Base-by-base conservation (phyloP, 92 coral and sea anemone species). In the Ricordea florida region DNA sequence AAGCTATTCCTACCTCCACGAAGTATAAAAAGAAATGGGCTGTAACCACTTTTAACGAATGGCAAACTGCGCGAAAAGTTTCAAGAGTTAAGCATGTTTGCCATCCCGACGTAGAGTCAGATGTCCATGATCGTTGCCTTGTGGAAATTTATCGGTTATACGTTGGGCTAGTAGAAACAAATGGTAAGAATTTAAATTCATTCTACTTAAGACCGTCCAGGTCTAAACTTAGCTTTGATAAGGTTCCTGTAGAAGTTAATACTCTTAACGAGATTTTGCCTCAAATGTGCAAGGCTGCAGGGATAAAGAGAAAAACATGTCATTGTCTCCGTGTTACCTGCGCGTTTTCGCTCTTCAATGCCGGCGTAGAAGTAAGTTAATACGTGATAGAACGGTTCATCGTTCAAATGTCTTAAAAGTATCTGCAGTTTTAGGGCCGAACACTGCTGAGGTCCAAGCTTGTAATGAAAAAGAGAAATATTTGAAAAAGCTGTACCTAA, bases 161-260 rank as follows among this genome's bases (percentile, higher is more conserved):
- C 31, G 24, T 62, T 32, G 73, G 65, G 23, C 62, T 62, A 6
- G 31, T 62, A 15, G 40, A 61, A 26, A 36, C 57, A 22, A 16
- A 21, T 23, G 50, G 27, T 33, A 76, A 61, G 48, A 33, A 25
- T 44, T 28, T 8, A 20, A 35, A 35, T 49, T 63, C 73, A 26
- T 76, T 76, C 27, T 76, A 76, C 49, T 62, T 76, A n/a, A 62
- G 64, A 58, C 64, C 65, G 31, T 46, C 14, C 15, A 65, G 43
- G 51, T 22, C 27, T 49, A 28, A 22, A n/a, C 43, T 46, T 42
- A 53, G 41, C 17, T 62, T 61, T 63, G 82, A 62, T 21, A 62
- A 49, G 38, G 80, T 43, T 16, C 69, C 67, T 26, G 61, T 73
- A 0, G 80, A 58, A 11, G 57, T 73, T 23, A 57, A 73, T 33